Evolutionary conservation across 2,888 invertebrate species (phyloP).

Genomic region (Aquatica leii): DNA sequence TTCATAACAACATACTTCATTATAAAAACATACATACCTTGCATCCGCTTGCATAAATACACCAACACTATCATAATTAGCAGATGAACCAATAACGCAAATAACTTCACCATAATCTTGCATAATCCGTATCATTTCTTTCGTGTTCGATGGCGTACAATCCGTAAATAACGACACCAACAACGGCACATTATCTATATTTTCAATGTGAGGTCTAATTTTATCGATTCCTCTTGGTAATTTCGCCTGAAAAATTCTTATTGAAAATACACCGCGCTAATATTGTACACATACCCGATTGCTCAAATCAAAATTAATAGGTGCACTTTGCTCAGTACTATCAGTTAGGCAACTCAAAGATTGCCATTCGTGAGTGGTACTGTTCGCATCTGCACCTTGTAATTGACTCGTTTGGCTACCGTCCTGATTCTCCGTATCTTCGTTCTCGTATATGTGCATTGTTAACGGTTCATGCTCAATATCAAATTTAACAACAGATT

Average conservation of each 20-base stretch:
- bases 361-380: constrained; percentile 72
- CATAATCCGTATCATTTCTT: constrained; percentile 95
- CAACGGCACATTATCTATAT: constrained; percentile 97
- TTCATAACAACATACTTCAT: too few species aligned
- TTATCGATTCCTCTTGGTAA: constrained; percentile 96
- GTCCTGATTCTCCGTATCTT: constrained; percentile 58
- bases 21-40: too few species aligned
- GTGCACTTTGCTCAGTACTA: constrained; percentile 90
- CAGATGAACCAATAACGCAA: constrained; percentile 91
- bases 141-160: constrained; percentile 90
- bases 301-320: constrained; percentile 91
- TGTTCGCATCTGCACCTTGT: constrained; percentile 54
- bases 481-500: constrained; percentile 75
- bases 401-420: constrained; percentile 59
- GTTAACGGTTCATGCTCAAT: constrained; percentile 64
- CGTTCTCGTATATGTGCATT: constrained; percentile 50
- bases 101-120: constrained; percentile 96
- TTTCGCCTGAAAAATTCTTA: constrained; percentile 75
- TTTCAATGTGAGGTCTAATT: constrained; percentile 93
- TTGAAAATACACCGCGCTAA: not conserved
- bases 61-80: constrained; percentile 88
- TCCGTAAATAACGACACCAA: constrained; percentile 98
- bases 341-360: constrained; percentile 87
- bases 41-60: constrained; percentile 95
- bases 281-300: constrained; percentile 72